These are phyloP conservation scores for Rhyacophila evoluta DNA, from an alignment of 2,888 invertebrate species.

Conservation along the genomic window DNA sequence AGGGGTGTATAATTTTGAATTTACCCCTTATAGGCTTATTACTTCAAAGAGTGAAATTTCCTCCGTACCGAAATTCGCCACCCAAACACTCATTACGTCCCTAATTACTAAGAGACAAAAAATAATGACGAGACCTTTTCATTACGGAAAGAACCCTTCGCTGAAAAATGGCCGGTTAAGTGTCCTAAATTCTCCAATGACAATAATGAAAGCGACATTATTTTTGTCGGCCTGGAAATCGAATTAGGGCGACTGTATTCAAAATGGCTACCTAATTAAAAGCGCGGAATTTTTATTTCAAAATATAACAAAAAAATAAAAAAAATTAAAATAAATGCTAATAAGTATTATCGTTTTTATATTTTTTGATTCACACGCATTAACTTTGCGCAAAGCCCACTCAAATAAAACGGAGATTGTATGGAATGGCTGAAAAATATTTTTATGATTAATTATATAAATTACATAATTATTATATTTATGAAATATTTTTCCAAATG, in stretches of 20 bases:
- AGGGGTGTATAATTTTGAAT: not conserved
- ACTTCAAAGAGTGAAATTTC: not conserved
- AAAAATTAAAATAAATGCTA: too few relatives aligned
- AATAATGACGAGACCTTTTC: not conserved
- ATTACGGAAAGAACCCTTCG: not conserved
- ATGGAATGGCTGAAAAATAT: too few relatives aligned
- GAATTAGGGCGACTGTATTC: not conserved
- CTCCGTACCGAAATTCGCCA: not conserved
- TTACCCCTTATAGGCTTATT: not conserved
- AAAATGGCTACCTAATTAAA: not conserved
- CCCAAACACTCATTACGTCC: not conserved
- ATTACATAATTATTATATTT: too few relatives aligned
- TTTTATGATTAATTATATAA: too few relatives aligned
- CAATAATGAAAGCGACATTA: not conserved
- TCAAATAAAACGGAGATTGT: too few relatives aligned
- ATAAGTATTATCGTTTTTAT: too few relatives aligned
- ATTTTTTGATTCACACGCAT: too few relatives aligned
- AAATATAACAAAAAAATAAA: too few relatives aligned
- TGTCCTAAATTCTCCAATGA: not conserved
- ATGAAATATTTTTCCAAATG: too few relatives aligned
- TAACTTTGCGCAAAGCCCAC: too few relatives aligned
- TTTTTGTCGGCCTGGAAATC: not conserved
- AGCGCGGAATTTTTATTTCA: too few relatives aligned
- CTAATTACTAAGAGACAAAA: slow-evolving; percentile 6
- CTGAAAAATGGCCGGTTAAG: not conserved